phyloP scores from a whole-genome alignment of 2,113 vertebrate species.

The Cervus canadensis region DNA sequence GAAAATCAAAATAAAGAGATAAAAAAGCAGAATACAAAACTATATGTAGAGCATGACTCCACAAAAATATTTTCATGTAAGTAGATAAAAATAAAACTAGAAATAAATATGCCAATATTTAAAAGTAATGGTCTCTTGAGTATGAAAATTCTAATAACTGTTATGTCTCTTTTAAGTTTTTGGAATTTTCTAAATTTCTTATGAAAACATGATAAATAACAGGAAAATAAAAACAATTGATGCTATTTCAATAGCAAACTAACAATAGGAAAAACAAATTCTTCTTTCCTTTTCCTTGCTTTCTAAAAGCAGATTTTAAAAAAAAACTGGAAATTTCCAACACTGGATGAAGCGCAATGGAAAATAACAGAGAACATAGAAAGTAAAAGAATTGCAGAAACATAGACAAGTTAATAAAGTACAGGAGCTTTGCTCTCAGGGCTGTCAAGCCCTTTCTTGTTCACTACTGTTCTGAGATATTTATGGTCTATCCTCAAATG shows the following conservation, averaged over 20 bases:
- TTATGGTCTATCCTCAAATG: background rate
- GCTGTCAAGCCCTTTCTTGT: background rate
- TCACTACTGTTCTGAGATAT: background rate
- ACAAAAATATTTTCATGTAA: background rate
- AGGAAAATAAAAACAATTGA: background rate
- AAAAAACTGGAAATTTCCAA: slow-evolving; percentile 27
- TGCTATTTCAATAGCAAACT: slow-evolving; percentile 32
- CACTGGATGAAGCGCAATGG: background rate
- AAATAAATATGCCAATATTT: background rate
- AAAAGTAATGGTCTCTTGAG: background rate
- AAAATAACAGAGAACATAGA: background rate
- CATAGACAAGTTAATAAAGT: background rate
- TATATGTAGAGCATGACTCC: background rate
- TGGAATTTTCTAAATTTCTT: background rate
- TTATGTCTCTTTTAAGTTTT: background rate
- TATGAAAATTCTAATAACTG: background rate
- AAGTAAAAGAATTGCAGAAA: background rate
- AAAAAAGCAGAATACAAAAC: background rate
- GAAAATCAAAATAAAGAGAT: background rate
- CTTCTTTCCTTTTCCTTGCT: background rate
- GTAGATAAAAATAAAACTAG: background rate
- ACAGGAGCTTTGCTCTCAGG: background rate
- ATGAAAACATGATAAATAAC: background rate
- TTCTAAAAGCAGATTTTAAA: background rate
- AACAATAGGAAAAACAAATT: background rate